Percentiles rank a stretch among this genome's conserved stretches.
Evolutionary conservation across 1,140 invertebrate genomes (phyloP).

Genomic region (Drosophila pseudoananassae): DNA sequence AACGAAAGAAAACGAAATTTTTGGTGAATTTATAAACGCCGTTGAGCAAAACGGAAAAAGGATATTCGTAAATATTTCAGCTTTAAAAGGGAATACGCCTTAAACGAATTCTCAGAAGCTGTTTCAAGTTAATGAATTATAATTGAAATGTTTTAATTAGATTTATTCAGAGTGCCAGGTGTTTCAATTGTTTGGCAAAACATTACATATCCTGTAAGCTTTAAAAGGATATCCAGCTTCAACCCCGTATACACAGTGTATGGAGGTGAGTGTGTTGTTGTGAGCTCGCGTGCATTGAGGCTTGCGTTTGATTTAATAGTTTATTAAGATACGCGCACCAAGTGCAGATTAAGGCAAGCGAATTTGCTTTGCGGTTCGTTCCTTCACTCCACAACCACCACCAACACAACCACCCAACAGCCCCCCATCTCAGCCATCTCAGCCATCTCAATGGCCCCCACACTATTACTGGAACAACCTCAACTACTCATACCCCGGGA

Average conservation of each 20-base stretch:
- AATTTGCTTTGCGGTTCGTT: conserved; percentile 62
- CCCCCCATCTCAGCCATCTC: neutral
- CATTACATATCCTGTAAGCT: neutral
- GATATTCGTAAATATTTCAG: conserved; percentile 16
- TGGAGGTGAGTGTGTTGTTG: conserved; percentile 2
- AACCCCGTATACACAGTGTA: neutral
- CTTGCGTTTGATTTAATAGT: conserved; percentile 81
- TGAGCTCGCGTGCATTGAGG: conserved; percentile 69
- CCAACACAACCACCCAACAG: neutral
- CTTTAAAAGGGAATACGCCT: conserved; percentile 15
- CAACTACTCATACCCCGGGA: conserved; percentile 13
- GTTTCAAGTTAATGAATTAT: neutral
- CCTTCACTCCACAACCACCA: neutral
- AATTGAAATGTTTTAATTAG: neutral
- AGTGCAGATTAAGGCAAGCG: conserved; percentile 76
- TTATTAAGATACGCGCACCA: conserved; percentile 79
- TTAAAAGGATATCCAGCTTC: conserved; percentile 18
- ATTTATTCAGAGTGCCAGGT: neutral
- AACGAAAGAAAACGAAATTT: conserved; percentile 18
- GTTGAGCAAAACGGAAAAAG: neutral
- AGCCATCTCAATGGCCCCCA: neutral
- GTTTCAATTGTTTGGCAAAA: neutral
- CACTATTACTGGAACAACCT: conserved; percentile 8
- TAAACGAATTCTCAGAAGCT: neutral
- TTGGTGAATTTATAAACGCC: conserved; percentile 24